Evolutionary conservation across 2,113 vertebrate genomes (phyloP).

Genomic region (Nicator chloris): DNA sequence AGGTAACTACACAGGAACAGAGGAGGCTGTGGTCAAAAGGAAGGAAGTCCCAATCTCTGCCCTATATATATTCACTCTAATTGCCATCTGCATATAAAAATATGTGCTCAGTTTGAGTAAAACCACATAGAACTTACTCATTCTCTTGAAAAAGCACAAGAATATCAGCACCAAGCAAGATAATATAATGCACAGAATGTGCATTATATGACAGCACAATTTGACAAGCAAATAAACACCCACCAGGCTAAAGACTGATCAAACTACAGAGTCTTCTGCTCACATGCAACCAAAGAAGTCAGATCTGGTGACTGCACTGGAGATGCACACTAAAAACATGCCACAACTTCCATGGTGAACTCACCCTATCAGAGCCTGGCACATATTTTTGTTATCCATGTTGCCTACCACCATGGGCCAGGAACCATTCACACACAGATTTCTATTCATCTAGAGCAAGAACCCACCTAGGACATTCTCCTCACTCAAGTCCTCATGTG

Average conservation of each 20-base stretch:
- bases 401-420: slow-evolving; percentile 39
- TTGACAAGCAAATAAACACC: neutral
- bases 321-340: slow-evolving; percentile 48
- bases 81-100: slow-evolving; percentile 3
- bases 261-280: neutral
- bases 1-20: slow-evolving; percentile 7
- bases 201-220: neutral
- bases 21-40: neutral
- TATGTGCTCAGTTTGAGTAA: neutral
- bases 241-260: neutral
- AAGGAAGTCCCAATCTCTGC: slow-evolving; percentile 18
- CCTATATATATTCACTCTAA: neutral
- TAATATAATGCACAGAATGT: neutral
- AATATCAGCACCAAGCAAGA: neutral
- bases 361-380: slow-evolving; percentile 12
- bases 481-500: neutral
- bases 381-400: slow-evolving; percentile 1
- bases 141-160: neutral
- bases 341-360: neutral
- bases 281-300: neutral
- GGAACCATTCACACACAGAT: slow-evolving; percentile 56
- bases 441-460: neutral
- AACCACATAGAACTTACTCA: neutral
- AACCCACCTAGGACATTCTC: neutral
- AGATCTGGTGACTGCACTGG: slow-evolving; percentile 66